phyloP scores from a whole-genome alignment of 1,140 invertebrate genomes.

The Frieseomelitta varia region DNA sequence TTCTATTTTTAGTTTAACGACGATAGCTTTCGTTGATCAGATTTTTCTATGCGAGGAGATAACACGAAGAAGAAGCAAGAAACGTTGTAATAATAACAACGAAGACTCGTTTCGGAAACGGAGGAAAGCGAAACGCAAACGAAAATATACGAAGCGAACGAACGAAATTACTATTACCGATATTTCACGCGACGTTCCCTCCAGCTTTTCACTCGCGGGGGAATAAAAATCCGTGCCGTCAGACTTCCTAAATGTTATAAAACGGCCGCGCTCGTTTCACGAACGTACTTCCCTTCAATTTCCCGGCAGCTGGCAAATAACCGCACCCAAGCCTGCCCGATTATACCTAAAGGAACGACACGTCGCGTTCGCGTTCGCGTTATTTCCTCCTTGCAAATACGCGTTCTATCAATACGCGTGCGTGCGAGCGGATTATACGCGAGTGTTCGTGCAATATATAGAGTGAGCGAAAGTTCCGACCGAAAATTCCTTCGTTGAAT shows the following conservation, averaged over 20 bases:
- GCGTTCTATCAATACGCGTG: not conserved
- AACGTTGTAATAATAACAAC: too few species aligned
- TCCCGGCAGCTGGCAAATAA: not conserved
- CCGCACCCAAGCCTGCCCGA: not conserved
- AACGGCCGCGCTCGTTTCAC: not conserved
- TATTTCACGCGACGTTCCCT: not conserved
- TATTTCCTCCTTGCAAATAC: not conserved
- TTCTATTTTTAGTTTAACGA: too few species aligned
- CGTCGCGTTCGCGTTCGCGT: not conserved
- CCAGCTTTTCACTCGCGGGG: not conserved
- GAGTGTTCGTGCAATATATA: not conserved
- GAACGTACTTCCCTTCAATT: constrained; percentile 11
- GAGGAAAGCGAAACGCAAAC: not conserved
- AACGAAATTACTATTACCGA: constrained; percentile 2
- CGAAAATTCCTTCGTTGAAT: not conserved
- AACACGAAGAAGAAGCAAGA: too few species aligned
- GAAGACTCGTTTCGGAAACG: not conserved
- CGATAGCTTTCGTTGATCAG: too few species aligned
- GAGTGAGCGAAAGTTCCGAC: not conserved
- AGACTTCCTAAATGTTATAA: not conserved
- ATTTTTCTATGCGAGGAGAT: too few species aligned
- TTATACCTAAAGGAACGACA: not conserved
- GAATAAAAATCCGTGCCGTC: not conserved
- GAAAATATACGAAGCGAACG: too few species aligned
- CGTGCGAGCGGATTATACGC: not conserved